Percentiles rank a stretch among this genome's conserved stretches.
Evolutionary conservation across 1,140 invertebrate species (phyloP).

Genomic region (Aphis gossypii): DNA sequence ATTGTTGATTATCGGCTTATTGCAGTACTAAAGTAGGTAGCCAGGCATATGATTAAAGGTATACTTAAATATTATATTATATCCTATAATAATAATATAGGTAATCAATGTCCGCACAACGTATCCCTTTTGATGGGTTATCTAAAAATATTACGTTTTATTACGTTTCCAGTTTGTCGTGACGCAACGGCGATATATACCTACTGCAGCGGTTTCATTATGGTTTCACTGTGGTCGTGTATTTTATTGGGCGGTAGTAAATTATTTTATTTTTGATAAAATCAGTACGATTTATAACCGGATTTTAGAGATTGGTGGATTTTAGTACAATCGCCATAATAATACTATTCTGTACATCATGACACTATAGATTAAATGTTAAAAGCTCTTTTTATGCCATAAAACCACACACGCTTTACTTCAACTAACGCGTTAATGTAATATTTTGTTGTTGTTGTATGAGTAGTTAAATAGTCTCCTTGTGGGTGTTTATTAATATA

Average conservation of each 20-base stretch:
- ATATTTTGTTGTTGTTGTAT: background rate
- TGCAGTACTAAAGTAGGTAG: background rate
- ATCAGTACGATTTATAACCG: background rate
- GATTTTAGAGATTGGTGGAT: background rate
- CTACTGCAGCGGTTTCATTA: background rate
- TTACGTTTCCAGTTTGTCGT: constrained; percentile 18
- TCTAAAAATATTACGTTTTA: background rate
- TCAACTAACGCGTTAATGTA: background rate
- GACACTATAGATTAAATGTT: background rate
- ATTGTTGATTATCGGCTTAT: background rate
- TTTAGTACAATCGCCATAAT: background rate
- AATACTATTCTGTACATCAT: background rate
- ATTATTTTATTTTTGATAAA: constrained; percentile 16
- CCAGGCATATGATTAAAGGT: background rate
- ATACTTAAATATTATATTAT: background rate
- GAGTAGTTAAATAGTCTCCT: background rate
- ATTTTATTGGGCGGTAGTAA: background rate
- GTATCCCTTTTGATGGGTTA: background rate
- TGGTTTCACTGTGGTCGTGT: background rate
- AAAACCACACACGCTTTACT: background rate
- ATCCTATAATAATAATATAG: background rate
- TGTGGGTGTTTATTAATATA: constrained; percentile 4
- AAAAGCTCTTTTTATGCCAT: background rate
- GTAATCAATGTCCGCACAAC: background rate
- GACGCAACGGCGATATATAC: background rate